Percentiles rank a stretch among this genome's conserved stretches.
These are phyloP conservation scores for Eonycteris spelaea DNA, from an alignment of 2,113 vertebrate genomes.

Conservation along the genomic window DNA sequence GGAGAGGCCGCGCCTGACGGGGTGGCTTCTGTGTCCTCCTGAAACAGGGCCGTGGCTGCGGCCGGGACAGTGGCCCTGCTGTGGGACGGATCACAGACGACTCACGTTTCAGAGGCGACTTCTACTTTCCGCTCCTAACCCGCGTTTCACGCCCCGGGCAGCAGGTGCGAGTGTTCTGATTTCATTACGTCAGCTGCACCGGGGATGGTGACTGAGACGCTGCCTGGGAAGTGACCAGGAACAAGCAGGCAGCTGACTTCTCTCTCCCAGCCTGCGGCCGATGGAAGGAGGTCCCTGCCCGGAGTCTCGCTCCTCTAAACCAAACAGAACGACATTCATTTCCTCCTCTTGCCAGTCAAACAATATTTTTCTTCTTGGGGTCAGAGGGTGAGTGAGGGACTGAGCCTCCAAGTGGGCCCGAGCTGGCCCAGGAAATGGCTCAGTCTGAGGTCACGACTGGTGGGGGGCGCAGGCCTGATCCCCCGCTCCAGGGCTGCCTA, in stretches of 20 bases:
- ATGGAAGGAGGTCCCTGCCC: neutral
- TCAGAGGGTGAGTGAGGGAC: neutral
- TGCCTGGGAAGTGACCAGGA: rapidly evolving
- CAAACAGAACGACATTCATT: neutral
- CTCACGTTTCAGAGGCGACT: rapidly evolving
- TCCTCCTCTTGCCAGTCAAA: neutral
- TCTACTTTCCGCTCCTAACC: rapidly evolving
- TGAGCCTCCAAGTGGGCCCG: neutral
- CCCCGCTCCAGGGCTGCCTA: neutral
- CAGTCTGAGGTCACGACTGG: rapidly evolving
- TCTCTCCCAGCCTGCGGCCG: neutral
- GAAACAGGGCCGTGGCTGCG: too few relatives aligned
- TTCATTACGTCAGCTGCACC: rapidly evolving
- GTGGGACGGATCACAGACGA: too few relatives aligned
- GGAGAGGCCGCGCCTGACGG: neutral
- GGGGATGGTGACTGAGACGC: rapidly evolving
- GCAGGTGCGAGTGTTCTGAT: too few relatives aligned
- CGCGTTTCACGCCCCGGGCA: neutral
- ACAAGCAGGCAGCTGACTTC: rapidly evolving
- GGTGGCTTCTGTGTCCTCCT: neutral
- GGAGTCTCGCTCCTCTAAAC: neutral
- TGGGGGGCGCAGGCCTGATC: neutral
- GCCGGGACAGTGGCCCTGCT: too few relatives aligned
- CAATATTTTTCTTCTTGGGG: neutral
- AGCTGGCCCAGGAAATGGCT: neutral